Evolutionary conservation across 2,888 invertebrate species (phyloP), one percentile per base, ranked within the genome.

Genomic region (Meiosimyza decipiens): DNA sequence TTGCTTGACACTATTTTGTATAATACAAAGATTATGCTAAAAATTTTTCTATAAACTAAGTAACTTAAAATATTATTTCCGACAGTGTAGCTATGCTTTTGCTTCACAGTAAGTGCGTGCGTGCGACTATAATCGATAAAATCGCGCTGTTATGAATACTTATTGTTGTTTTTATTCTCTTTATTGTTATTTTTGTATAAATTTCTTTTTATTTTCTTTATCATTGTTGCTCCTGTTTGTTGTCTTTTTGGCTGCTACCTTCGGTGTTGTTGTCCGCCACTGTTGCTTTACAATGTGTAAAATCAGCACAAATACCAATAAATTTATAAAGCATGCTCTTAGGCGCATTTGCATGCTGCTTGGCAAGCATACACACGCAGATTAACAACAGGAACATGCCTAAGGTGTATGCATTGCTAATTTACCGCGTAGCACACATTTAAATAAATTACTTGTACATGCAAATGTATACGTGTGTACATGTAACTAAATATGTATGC

Each of bases 361-460:
- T 40, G 1, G 9, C 40, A 40, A 1, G 9, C 40, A 40, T 5
- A 40, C 40, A 40, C 9, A 40, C 40, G 9, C 40, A 40, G 9
- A 40, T 5, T 40, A 6, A 40, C 6, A 9, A 9, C 40, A 40
- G 1, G 0, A 40, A 62, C 33, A 62, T n/a, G 60, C 40, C 60
- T n/a, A 33, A 62, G 9, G 33, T 62, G 33, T 62, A 62, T 62
- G 60, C 40, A 47, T 40, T 15, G 60, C 60, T 62, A 40, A 62
- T 62, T 33, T 62, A 6, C 3, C 28, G 57, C 57, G 57, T 57
- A 57, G 22, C 57, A 15, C 57, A 57, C 28, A 57, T 57, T 57
- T 57, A 57, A 22, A 28, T 15, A 28, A 18, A 63, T 22, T 63
- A 40, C 59, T 18, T 28, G 18, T 40, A n/a, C 63, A 47, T 47